phyloP scores from a whole-genome alignment of 2,888 invertebrate species.

The Nomada hirtipes region DNA sequence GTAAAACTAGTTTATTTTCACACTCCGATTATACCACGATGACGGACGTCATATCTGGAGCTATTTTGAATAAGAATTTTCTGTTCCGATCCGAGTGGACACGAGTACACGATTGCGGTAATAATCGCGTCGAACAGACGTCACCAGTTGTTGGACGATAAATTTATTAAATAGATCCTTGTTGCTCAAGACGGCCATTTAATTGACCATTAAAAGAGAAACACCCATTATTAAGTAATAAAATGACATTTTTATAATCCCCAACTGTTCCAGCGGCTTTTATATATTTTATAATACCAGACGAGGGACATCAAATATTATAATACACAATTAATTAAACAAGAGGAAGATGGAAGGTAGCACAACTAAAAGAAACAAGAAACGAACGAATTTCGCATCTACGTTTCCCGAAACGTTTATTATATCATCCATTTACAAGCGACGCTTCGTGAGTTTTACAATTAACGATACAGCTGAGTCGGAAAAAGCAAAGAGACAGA shows the following conservation, averaged over 20 bases:
- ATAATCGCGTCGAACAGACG: not conserved
- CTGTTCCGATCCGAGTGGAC: constrained; percentile 5
- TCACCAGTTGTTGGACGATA: not conserved
- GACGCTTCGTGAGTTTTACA: constrained; percentile 2
- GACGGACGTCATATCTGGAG: constrained; percentile 29
- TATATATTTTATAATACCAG: no score
- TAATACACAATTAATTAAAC: not conserved
- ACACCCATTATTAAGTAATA: no score
- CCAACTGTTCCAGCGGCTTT: no score
- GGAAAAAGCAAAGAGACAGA: constrained; percentile 11
- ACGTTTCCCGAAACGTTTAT: constrained; percentile 19
- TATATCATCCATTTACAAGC: constrained; percentile 29
- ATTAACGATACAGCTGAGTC: not conserved
- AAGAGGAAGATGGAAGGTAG: not conserved
- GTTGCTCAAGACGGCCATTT: not conserved
- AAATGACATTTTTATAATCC: no score
- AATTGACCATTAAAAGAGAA: no score
- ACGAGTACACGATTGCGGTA: not conserved
- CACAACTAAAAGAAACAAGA: not conserved
- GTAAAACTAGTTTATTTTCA: constrained; percentile 52
- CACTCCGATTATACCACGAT: constrained; percentile 46
- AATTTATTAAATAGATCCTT: not conserved
- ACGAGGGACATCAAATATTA: no score
- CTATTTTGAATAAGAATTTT: constrained; percentile 47
- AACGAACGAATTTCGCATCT: not conserved